Conservation (phyloP, 2,113 vertebrate species). For the Eulemur macaco region DNA sequence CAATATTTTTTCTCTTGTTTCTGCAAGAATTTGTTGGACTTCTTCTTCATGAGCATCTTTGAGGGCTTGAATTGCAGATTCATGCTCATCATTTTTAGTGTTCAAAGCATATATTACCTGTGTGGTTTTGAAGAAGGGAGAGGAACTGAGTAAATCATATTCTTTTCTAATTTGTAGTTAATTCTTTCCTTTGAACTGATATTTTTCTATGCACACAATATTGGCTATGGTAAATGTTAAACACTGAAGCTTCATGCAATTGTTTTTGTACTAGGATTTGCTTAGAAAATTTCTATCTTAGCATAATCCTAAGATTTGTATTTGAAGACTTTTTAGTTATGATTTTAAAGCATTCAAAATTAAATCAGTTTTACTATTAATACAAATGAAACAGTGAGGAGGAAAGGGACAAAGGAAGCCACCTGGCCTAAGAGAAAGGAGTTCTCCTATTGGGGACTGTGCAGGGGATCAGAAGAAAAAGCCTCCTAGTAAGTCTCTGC, state of each 20-base stretch:
- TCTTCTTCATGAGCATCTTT: conserved; percentile 99
- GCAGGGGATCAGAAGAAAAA: background rate
- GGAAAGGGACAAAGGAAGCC: background rate
- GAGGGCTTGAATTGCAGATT: conserved; percentile 96
- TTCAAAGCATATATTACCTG: conserved; percentile 99
- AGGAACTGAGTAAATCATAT: background rate
- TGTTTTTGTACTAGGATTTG: background rate
- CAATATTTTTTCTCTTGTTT: conserved; percentile 97
- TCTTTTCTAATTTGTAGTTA: background rate
- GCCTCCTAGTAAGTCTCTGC: background rate
- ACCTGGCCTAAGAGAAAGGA: background rate
- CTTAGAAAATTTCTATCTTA: background rate
- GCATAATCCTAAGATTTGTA: background rate
- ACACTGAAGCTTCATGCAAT: background rate
- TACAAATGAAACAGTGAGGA: background rate
- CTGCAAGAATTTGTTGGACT: conserved; percentile 97
- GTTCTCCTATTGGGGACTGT: background rate
- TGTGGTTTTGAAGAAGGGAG: conserved; percentile 43
- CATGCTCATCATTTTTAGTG: conserved; percentile 99
- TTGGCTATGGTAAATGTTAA: background rate
- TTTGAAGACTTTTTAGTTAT: background rate
- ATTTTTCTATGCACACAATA: background rate
- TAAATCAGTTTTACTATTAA: background rate
- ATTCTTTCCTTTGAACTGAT: background rate
- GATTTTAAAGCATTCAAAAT: conserved; percentile 38